phyloP scores from a whole-genome alignment of 2,888 invertebrate genomes.

The Cheilosia pagana region DNA sequence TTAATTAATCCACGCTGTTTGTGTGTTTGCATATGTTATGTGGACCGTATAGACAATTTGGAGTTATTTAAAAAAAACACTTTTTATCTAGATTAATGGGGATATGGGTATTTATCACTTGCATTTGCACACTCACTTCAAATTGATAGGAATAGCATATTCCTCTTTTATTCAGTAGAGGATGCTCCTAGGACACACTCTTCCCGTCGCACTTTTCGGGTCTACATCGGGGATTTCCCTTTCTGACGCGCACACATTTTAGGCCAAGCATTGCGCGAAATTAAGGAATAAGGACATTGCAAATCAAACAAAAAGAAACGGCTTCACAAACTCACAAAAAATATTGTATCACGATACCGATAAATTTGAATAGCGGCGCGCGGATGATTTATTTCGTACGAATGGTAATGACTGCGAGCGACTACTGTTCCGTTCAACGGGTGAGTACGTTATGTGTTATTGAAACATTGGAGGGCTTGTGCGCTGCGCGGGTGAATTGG shows the following conservation, averaged over 20 bases:
- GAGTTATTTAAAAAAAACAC: neutral
- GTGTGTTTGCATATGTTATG: conserved; percentile 19
- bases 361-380: conserved; percentile 44
- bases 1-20: conserved; percentile 81
- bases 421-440: conserved; percentile 69
- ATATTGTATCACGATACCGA: conserved; percentile 11
- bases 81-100: neutral
- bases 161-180: conserved; percentile 12
- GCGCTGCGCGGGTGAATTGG: conserved; percentile 66
- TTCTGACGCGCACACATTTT: conserved; percentile 70
- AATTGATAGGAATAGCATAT: neutral
- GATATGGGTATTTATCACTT: conserved; percentile 24
- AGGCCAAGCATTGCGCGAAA: conserved; percentile 36
- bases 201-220: conserved; percentile 38
- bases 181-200: conserved; percentile 19
- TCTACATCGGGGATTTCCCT: conserved; percentile 47
- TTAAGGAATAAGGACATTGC: conserved; percentile 5
- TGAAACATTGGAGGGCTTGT: conserved; percentile 58
- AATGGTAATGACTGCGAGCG: conserved; percentile 50
- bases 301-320: neutral
- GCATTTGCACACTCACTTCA: conserved; percentile 21
- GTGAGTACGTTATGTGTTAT: conserved; percentile 65
- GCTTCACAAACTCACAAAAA: neutral
- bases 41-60: conserved; percentile 7
- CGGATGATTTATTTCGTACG: conserved; percentile 49